Conservation (phyloP, 2,113 vertebrate species). For the Thinocorus orbignyianus region DNA sequence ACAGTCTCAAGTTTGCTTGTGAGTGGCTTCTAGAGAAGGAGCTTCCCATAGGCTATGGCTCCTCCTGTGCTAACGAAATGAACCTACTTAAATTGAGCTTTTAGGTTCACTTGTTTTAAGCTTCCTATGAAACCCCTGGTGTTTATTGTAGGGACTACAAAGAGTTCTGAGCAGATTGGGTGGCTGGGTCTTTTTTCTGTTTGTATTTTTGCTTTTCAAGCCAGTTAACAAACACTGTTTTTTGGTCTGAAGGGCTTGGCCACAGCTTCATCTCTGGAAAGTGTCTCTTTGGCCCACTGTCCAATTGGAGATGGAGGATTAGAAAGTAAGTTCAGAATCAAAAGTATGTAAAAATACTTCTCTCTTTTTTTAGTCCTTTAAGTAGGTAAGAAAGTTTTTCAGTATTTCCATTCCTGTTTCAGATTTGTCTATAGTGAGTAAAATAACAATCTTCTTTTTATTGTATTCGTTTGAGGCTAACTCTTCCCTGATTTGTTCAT, state of each 20-base stretch:
- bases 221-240: neutral
- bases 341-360: neutral
- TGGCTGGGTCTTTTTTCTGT: neutral
- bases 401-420: neutral
- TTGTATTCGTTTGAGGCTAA: neutral
- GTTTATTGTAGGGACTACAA: neutral
- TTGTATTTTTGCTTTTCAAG: neutral
- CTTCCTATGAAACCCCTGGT: neutral
- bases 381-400: neutral
- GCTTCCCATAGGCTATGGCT: neutral
- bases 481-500: neutral
- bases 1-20: fast-evolving
- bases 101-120: neutral
- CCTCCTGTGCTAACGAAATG: neutral
- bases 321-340: constrained; percentile 81
- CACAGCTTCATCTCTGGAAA: constrained; percentile 81
- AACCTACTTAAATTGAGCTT: neutral
- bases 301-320: constrained; percentile 89
- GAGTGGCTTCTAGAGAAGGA: neutral
- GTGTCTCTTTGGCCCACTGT: constrained; percentile 88
- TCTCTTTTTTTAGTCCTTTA: neutral
- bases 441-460: neutral
- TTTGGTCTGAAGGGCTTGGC: constrained; percentile 83
- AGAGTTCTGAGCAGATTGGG: neutral
- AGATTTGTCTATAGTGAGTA: neutral